Evolutionary conservation across 2,797 vertebrate genomes (phyloP), one percentile per base, ranked within the genome.

Genomic region (Amblyraja radiata): DNA sequence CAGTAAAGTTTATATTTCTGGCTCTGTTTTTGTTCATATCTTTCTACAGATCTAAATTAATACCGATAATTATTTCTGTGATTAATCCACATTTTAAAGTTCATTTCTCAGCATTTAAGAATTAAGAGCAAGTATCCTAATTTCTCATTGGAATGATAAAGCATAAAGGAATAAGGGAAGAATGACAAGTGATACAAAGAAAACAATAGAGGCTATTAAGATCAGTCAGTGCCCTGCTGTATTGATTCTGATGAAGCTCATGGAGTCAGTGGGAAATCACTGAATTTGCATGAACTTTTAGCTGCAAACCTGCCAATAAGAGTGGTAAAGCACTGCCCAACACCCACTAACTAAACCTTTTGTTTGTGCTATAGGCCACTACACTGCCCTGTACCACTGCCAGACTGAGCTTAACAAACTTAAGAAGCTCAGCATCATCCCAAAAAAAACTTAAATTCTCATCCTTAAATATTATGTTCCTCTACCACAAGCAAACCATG

Each of bases 21-120:
- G 90, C 71, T 28, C 54, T 36, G 28, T 76, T 92, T 76, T 39
- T 92, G 68, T 74, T 92, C 90, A 74, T 39, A 92, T 23, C 94
- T 94, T 80, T 93, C 93, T 0, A 0, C 54, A 83, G 90, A 94
- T 94, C 93, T 94, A 94, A 93, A 94, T 94, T 94, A 94, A 94
- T 92, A 93, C 83, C 94, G 93, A 93, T 91, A 91, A 92, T 93
- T 92, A 94, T 93, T 81, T 92, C 73, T 93, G 90, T 61, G 94
- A 93, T 95, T 95, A 95, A 94, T 94, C 94, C 94, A 77, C 23
- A 86, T 73, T 78, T 74, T 32, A 86, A 94, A 94, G 90, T 93
- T 93, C 94, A 91, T 73, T 86, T 93, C 93, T 93, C 93, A 93
- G n/a, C 10, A 25, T 71, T 46, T 91, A 46, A 91, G 68, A 28